phyloP scores from a whole-genome alignment of 2,888 invertebrate genomes.

The Leptogaster cylindrica region DNA sequence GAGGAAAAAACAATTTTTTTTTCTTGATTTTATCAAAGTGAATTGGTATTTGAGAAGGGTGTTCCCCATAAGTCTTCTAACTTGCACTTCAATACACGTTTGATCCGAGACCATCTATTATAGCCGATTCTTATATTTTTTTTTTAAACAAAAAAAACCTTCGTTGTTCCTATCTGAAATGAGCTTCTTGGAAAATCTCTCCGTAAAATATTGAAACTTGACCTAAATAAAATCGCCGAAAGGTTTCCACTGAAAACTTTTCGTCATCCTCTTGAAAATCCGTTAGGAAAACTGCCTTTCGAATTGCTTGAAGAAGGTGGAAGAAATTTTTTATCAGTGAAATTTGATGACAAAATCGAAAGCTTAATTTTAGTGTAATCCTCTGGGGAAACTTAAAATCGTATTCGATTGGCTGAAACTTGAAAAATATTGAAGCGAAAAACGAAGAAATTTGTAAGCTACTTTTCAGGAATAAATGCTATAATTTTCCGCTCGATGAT shows the following conservation, averaged over 20 bases:
- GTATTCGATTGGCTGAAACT: no score
- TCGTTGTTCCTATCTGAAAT: no score
- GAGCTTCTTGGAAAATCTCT: no score
- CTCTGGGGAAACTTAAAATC: neutral
- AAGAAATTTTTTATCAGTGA: neutral
- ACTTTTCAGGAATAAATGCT: neutral
- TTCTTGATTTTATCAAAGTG: neutral
- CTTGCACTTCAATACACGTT: no score
- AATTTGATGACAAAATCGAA: neutral
- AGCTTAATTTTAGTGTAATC: neutral
- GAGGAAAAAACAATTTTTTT: neutral
- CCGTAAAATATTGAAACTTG: neutral
- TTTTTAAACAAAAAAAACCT: no score
- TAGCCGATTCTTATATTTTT: no score
- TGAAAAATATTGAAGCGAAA: neutral
- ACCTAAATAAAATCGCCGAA: neutral
- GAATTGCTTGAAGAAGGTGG: neutral
- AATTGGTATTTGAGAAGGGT: conserved; percentile 4
- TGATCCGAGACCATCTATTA: no score
- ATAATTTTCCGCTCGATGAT: conserved; percentile 7
- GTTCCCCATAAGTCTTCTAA: neutral
- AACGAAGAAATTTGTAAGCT: neutral
- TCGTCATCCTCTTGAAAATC: no score
- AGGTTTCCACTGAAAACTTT: neutral
- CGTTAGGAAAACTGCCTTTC: no score